Conservation (phyloP, 2,888 invertebrate species). For the Nudaria mundana region DNA sequence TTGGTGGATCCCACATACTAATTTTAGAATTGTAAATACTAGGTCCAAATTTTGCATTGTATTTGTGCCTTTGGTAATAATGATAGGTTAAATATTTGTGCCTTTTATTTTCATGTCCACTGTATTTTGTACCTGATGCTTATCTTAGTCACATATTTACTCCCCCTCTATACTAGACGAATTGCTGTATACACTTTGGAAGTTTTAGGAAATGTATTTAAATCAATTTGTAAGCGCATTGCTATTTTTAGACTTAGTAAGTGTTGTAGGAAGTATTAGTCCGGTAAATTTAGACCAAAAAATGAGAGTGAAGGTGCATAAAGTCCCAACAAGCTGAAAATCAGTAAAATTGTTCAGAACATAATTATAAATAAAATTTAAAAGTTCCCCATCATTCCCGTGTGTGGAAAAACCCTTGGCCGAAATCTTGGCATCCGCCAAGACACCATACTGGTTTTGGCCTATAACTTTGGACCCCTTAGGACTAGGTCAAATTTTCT, state of each 20-base stretch:
- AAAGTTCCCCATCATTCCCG: too few relatives aligned
- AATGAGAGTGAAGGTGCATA: too few relatives aligned
- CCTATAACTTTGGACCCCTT: too few relatives aligned
- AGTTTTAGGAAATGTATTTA: slow-evolving; percentile 23
- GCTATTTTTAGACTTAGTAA: slow-evolving; percentile 30
- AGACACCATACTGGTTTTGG: too few relatives aligned
- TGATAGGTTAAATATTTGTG: slow-evolving; percentile 73
- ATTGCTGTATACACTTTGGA: slow-evolving; percentile 38
- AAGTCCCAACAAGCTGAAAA: too few relatives aligned
- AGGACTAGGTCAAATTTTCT: too few relatives aligned
- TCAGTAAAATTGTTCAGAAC: too few relatives aligned
- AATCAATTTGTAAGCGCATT: slow-evolving; percentile 29
- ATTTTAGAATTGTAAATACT: slow-evolving; percentile 28
- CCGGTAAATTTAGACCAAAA: too few relatives aligned
- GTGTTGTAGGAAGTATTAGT: slow-evolving; percentile 27
- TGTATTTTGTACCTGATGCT: slow-evolving; percentile 68
- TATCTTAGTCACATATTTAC: slow-evolving; percentile 36
- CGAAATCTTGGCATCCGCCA: too few relatives aligned
- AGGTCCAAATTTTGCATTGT: slow-evolving; percentile 55
- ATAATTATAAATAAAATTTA: too few relatives aligned
- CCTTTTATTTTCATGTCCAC: slow-evolving; percentile 68
- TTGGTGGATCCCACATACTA: too few relatives aligned
- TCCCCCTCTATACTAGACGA: slow-evolving; percentile 23
- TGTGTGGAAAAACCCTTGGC: too few relatives aligned
- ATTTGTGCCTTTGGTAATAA: slow-evolving; percentile 72